phyloP scores from a whole-genome alignment of 2,113 vertebrate species.

The Solenodon paradoxus region DNA sequence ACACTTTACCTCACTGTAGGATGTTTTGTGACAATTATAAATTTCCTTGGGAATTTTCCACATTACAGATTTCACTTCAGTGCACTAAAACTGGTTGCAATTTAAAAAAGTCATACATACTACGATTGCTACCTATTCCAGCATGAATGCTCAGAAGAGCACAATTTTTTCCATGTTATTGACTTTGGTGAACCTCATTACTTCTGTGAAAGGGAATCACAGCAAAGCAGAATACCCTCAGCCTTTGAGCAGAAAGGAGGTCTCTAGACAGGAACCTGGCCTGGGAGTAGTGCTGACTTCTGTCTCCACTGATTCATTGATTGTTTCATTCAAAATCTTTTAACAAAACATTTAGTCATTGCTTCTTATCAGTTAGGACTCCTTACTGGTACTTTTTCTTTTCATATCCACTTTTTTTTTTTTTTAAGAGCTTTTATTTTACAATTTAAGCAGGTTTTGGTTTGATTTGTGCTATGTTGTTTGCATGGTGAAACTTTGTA shows the following conservation, averaged over 20 bases:
- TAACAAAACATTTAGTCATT: neutral
- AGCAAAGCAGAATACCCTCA: neutral
- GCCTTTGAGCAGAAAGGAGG: neutral
- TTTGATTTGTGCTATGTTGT: neutral
- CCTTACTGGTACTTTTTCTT: neutral
- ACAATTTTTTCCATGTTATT: conserved; percentile 10
- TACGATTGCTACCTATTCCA: neutral
- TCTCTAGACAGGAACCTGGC: neutral
- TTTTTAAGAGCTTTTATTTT: neutral
- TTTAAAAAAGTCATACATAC: neutral
- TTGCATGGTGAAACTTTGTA: neutral
- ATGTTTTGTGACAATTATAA: conserved; percentile 57
- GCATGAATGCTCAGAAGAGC: neutral
- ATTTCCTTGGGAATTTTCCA: conserved; percentile 64
- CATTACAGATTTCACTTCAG: conserved; percentile 33
- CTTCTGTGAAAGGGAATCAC: neutral
- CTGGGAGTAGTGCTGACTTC: neutral
- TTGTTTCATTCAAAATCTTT: neutral
- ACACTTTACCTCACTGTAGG: neutral
- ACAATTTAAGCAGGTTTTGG: neutral
- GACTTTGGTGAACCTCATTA: conserved; percentile 8
- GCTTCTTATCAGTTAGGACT: neutral
- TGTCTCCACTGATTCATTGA: neutral
- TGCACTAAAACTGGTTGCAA: conserved; percentile 5
- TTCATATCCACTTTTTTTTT: neutral